These are phyloP conservation scores for Gobio occitaniae DNA, from an alignment of 2,797 vertebrate species.

Conservation along the genomic window DNA sequence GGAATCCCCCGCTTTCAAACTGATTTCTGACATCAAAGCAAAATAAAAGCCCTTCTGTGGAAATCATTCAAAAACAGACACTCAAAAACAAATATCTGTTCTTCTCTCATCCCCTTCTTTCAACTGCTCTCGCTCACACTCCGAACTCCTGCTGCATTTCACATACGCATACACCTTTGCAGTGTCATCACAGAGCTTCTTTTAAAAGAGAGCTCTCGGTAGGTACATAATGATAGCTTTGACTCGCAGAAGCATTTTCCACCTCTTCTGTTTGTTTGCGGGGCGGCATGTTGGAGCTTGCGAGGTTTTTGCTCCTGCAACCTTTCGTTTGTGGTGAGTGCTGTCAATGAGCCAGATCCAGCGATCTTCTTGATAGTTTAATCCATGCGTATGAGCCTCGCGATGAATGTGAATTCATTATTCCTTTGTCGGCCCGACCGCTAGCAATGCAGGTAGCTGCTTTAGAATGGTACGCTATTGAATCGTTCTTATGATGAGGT, in stretches of 20 bases:
- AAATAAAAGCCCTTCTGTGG: conserved; percentile 54
- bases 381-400: conserved; percentile 75
- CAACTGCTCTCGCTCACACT: conserved; percentile 61
- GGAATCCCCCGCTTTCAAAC: conserved; percentile 65
- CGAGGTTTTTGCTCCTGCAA: conserved; percentile 64
- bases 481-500: conserved; percentile 3
- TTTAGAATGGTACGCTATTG: neutral
- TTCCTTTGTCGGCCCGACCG: conserved; percentile 48
- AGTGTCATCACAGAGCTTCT: conserved; percentile 51
- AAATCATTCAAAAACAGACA: conserved; percentile 55
- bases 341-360: conserved; percentile 72
- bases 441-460: conserved; percentile 11
- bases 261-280: conserved; percentile 70
- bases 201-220: conserved; percentile 66
- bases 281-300: conserved; percentile 71
- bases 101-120: conserved; percentile 51
- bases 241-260: conserved; percentile 57
- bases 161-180: conserved; percentile 22
- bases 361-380: conserved; percentile 81
- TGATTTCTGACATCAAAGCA: conserved; percentile 74
- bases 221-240: conserved; percentile 75
- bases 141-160: conserved; percentile 21
- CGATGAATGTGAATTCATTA: conserved; percentile 71
- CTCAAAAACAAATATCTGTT: conserved; percentile 62
- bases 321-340: conserved; percentile 66